phyloP scores from a whole-genome alignment of 2,888 invertebrate species.

The Myathropa florea region DNA sequence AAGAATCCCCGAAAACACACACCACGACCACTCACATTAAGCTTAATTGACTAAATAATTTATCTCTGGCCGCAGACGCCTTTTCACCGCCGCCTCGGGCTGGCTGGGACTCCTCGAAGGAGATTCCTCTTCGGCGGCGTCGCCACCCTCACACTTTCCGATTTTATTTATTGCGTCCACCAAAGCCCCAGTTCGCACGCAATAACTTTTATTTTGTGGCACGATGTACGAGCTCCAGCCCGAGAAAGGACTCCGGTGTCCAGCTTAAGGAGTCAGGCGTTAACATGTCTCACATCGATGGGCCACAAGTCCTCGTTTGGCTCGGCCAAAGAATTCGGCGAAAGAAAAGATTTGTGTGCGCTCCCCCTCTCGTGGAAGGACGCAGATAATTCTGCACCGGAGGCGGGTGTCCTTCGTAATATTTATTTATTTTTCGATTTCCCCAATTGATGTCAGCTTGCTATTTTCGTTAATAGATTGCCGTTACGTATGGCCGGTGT shows the following conservation, averaged over 20 bases:
- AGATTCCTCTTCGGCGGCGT: neutral
- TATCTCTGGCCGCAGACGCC: constrained; percentile 73
- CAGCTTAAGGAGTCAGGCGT: constrained; percentile 41
- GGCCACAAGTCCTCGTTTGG: constrained; percentile 13
- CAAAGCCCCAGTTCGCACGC: constrained; percentile 64
- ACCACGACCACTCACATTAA: constrained; percentile 74
- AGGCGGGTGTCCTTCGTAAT: constrained; percentile 48
- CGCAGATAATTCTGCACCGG: constrained; percentile 40
- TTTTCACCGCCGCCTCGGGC: constrained; percentile 27
- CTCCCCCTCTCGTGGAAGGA: constrained; percentile 15
- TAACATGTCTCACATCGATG: constrained; percentile 46
- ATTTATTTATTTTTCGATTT: constrained; percentile 69
- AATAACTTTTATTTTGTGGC: constrained; percentile 69
- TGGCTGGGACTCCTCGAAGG: constrained; percentile 13
- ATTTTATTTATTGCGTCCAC: constrained; percentile 61
- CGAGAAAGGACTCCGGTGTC: constrained; percentile 28
- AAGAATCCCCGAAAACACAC: constrained; percentile 28
- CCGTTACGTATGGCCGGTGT: neutral
- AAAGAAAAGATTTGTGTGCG: constrained; percentile 44
- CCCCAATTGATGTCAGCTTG: constrained; percentile 57
- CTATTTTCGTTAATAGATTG: constrained; percentile 46
- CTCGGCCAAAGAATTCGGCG: neutral
- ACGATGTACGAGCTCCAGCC: constrained; percentile 38
- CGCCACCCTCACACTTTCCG: constrained; percentile 20
- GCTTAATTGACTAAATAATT: constrained; percentile 79